Conservation (phyloP, 2,113 vertebrate species). For the Aramus guarauna region DNA sequence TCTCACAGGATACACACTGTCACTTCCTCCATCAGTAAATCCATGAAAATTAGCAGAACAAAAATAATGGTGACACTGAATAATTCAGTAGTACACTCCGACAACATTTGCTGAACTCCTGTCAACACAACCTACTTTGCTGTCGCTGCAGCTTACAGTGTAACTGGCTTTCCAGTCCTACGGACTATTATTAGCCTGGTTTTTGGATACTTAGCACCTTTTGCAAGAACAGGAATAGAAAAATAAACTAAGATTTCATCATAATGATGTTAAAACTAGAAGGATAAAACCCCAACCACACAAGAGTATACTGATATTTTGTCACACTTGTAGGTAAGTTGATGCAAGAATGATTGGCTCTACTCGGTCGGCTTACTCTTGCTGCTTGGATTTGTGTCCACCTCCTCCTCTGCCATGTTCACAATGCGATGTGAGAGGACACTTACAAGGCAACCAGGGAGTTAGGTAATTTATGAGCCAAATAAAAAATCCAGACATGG, state of each 20-base stretch:
- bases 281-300: neutral
- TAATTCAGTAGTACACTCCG: neutral
- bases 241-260: neutral
- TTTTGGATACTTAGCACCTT: neutral
- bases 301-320: neutral
- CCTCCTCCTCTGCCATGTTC: neutral
- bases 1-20: neutral
- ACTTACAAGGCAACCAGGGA: neutral
- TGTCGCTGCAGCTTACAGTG: neutral
- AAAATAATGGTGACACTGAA: constrained; percentile 21
- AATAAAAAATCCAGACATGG: neutral
- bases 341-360: neutral
- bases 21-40: neutral
- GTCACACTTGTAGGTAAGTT: neutral
- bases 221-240: neutral
- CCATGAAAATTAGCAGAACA: constrained; percentile 10
- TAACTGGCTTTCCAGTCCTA: neutral
- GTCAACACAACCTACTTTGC: constrained; percentile 32
- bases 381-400: neutral
- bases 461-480: neutral
- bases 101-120: constrained; percentile 28
- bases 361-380: neutral
- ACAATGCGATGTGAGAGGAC: neutral
- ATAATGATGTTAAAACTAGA: neutral
- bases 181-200: neutral